Evolutionary conservation across 1,140 invertebrate genomes (phyloP).

Genomic region (Heliconius eleuchia): DNA sequence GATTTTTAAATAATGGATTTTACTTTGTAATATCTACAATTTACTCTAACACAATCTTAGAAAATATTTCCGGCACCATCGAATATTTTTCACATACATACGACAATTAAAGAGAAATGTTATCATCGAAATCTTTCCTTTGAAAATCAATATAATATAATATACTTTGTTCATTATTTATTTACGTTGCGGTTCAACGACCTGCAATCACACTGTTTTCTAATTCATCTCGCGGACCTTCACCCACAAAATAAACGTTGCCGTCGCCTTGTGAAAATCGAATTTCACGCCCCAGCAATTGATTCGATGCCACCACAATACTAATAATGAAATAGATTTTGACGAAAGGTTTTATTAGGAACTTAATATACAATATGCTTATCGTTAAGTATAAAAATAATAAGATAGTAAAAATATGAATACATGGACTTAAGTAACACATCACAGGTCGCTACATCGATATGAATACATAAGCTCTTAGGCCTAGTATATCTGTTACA

Average conservation of each 20-base stretch:
- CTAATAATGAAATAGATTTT: conserved; percentile 69
- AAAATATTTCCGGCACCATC: not conserved
- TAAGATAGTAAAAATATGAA: conserved; percentile 50
- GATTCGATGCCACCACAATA: conserved; percentile 51
- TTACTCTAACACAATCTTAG: not conserved
- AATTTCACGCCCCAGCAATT: conserved; percentile 65
- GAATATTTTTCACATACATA: not conserved
- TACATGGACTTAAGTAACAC: conserved; percentile 51
- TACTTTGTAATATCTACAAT: not conserved
- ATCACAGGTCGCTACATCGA: conserved; percentile 50
- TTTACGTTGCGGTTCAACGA: conserved; percentile 38
- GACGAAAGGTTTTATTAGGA: conserved; percentile 76
- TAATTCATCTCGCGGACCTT: conserved; percentile 65
- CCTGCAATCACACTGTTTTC: conserved; percentile 53
- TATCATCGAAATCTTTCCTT: not conserved
- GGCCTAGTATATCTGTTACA: conserved; percentile 11
- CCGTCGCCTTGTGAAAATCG: conserved; percentile 64
- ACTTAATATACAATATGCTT: conserved; percentile 68
- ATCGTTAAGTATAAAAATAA: conserved; percentile 72
- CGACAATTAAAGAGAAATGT: not conserved
- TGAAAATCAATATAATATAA: not conserved
- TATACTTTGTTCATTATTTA: conserved; percentile 1
- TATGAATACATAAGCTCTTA: conserved; percentile 20
- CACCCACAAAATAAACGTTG: conserved; percentile 59
- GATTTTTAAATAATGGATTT: not conserved